These are phyloP conservation scores for Apoderus coryli DNA, from an alignment of 2,888 invertebrate genomes.

Conservation along the genomic window DNA sequence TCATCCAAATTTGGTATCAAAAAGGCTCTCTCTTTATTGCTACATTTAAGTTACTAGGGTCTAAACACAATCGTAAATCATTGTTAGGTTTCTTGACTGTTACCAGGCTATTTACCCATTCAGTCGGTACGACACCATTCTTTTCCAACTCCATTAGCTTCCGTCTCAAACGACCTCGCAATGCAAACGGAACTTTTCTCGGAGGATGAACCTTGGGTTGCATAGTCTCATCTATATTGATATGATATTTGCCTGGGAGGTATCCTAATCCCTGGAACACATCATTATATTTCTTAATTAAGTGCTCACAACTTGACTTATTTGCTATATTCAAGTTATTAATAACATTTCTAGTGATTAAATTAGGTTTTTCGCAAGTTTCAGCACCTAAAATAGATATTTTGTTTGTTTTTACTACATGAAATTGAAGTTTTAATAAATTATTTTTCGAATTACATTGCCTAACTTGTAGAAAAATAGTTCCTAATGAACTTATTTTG, in stretches of 20 bases:
- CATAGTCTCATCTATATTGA: conserved; percentile 1
- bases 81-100: conserved; percentile 7
- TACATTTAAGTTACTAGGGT: conserved; percentile 3
- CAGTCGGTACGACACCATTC: conserved; percentile 6
- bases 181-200: too few relatives aligned
- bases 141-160: too few relatives aligned
- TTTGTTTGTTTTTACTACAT: conserved; percentile 2
- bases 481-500: neutral
- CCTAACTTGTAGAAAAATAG: conserved; percentile 1
- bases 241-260: conserved; percentile 2
- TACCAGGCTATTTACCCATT: conserved; percentile 7
- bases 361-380: neutral
- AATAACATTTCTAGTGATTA: too few relatives aligned
- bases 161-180: too few relatives aligned
- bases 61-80: conserved; percentile 7
- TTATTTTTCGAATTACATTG: conserved; percentile 1
- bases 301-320: too few relatives aligned
- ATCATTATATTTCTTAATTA: neutral
- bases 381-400: conserved; percentile 1
- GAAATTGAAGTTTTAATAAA: neutral
- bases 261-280: conserved; percentile 4
- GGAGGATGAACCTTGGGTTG: conserved; percentile 3
- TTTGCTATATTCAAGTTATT: too few relatives aligned
- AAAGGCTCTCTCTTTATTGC: conserved; percentile 7
- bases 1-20: neutral